These are phyloP conservation scores for Laspeyria flexula DNA, from an alignment of 2,888 invertebrate species.

Conservation along the genomic window DNA sequence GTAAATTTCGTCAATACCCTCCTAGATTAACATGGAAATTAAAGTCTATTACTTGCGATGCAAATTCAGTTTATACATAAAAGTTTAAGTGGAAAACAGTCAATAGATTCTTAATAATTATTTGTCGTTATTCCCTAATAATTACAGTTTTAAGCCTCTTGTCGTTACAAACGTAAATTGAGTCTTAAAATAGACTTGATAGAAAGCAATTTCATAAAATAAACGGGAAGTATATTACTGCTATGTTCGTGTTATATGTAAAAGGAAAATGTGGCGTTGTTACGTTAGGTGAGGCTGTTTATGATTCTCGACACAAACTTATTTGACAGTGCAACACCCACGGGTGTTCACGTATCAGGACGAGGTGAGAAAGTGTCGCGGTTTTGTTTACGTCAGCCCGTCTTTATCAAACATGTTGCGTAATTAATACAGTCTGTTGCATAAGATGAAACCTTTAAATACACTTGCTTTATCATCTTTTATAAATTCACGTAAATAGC, in stretches of 20 bases:
- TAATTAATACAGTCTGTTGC: constrained; percentile 19
- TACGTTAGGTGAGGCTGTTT: constrained; percentile 30
- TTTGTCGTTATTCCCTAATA: constrained; percentile 75
- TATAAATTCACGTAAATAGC: too few relatives aligned
- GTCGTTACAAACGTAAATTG: constrained; percentile 35
- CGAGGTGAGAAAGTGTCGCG: constrained; percentile 11
- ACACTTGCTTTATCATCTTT: too few relatives aligned
- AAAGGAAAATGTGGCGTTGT: constrained; percentile 26
- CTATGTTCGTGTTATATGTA: too few relatives aligned
- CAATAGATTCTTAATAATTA: constrained; percentile 74
- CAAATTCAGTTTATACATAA: constrained; percentile 45
- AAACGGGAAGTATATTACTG: neutral
- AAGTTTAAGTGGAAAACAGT: constrained; percentile 69
- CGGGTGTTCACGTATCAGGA: constrained; percentile 33
- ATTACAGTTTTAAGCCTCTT: constrained; percentile 57
- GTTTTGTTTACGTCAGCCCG: constrained; percentile 20
- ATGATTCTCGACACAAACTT: constrained; percentile 42
- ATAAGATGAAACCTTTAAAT: too few relatives aligned
- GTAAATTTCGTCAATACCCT: constrained; percentile 37
- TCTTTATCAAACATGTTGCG: constrained; percentile 11
- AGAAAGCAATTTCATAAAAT: neutral
- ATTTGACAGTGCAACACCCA: constrained; percentile 49
- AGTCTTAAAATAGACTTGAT: neutral
- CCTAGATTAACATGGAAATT: constrained; percentile 41
- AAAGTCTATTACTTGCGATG: constrained; percentile 39